Conservation (phyloP, 2,113 vertebrate genomes). For the Gallinago jamesoni region DNA sequence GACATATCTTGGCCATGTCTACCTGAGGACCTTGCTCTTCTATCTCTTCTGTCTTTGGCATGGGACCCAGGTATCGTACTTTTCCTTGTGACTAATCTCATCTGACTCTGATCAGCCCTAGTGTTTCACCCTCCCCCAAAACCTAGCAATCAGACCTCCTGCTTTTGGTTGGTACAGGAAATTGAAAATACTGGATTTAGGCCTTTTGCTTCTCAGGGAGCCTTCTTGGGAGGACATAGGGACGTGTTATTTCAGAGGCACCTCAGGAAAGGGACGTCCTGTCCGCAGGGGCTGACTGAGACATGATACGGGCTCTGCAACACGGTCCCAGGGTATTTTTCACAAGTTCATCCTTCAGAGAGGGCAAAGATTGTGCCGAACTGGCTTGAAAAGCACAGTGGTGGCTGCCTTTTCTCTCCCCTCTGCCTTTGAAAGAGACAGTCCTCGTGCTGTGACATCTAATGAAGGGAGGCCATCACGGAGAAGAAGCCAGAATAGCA, state of each 20-base stretch:
- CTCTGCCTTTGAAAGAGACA: slow-evolving; percentile 26
- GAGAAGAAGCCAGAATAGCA: slow-evolving; percentile 49
- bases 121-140: not conserved
- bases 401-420: not conserved
- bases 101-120: not conserved
- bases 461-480: not conserved
- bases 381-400: not conserved
- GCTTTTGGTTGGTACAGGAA: not conserved
- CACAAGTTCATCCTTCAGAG: not conserved
- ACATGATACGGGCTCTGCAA: not conserved
- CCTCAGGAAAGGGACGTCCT: not conserved
- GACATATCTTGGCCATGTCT: not conserved
- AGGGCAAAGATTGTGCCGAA: not conserved
- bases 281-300: not conserved
- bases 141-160: fast-evolving
- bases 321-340: not conserved
- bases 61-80: not conserved
- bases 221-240: fast-evolving
- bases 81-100: not conserved
- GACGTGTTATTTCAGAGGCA: not conserved
- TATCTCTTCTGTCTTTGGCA: not conserved
- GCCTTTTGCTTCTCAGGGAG: not conserved
- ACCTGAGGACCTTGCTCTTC: not conserved
- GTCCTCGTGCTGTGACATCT: slow-evolving; percentile 33
- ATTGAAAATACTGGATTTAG: not conserved